Percentiles rank a stretch among this genome's conserved stretches.
Conservation (phyloP, 2,797 vertebrate genomes). For the Borostomias antarcticus region DNA sequence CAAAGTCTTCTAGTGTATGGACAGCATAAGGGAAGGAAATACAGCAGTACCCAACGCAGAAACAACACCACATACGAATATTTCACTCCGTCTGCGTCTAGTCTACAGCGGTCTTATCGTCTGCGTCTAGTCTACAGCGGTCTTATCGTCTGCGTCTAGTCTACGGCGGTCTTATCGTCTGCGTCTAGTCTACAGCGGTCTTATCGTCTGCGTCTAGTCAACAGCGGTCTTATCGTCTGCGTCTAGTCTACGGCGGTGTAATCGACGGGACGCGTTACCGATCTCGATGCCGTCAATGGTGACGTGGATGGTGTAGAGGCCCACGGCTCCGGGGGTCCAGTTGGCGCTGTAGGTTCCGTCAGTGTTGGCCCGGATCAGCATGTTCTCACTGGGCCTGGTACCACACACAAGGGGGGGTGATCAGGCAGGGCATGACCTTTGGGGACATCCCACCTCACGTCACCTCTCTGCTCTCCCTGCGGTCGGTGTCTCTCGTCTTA, state of each 20-base stretch:
- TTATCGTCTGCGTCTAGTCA: no score
- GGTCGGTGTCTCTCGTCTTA: constrained; percentile 53
- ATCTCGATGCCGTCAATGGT: constrained; percentile 99
- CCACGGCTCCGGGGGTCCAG: constrained; percentile 98
- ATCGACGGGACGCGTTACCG: constrained; percentile 79
- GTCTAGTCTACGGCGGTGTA: no score
- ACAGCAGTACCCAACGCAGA: no score
- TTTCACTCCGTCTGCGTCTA: no score
- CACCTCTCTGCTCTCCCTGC: background rate
- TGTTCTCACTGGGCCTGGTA: constrained; percentile 96
- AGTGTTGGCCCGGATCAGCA: constrained; percentile 98
- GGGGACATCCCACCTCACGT: background rate
- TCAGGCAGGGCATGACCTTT: background rate
- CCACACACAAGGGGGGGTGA: constrained; percentile 9
- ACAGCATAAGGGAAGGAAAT: no score
- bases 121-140: no score
- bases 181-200: no score
- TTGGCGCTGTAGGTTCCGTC: constrained; percentile 99
- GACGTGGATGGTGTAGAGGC: constrained; percentile 97
- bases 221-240: background rate
- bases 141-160: no score
- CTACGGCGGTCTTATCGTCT: no score
- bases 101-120: no score
- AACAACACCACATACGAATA: no score
- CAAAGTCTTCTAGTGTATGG: no score